Conservation (phyloP, 2,888 invertebrate species). For the Idaea straminata region DNA sequence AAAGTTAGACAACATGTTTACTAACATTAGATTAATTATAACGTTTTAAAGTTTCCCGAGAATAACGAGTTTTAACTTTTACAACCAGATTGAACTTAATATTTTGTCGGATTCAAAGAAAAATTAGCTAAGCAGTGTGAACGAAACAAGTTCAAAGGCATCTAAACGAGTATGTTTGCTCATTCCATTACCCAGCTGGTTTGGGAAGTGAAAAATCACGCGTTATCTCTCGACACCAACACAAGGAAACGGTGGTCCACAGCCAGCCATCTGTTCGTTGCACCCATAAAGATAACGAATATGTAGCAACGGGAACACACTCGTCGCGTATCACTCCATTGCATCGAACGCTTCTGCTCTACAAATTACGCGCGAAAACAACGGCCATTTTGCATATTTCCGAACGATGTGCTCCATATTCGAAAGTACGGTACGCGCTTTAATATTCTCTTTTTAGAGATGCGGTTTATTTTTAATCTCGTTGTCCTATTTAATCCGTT, state of each 20-base stretch:
- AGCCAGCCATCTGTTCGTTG: slow-evolving; percentile 77
- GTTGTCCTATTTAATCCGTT: slow-evolving; percentile 80
- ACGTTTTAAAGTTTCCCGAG: slow-evolving; percentile 25
- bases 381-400: slow-evolving; percentile 75
- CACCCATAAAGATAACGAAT: slow-evolving; percentile 78
- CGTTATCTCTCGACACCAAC: slow-evolving; percentile 68
- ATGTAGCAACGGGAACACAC: slow-evolving; percentile 66
- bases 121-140: slow-evolving; percentile 63
- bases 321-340: slow-evolving; percentile 68
- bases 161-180: slow-evolving; percentile 64
- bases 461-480: slow-evolving; percentile 78
- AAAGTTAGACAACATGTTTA: slow-evolving; percentile 63
- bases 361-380: slow-evolving; percentile 67
- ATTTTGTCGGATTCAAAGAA: slow-evolving; percentile 49
- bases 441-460: slow-evolving; percentile 72
- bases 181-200: slow-evolving; percentile 69
- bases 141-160: slow-evolving; percentile 56
- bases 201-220: slow-evolving; percentile 78
- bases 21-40: slow-evolving; percentile 48
- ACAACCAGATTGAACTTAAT: slow-evolving; percentile 31
- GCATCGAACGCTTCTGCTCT: slow-evolving; percentile 56
- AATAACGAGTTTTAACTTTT: slow-evolving; percentile 22
- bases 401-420: slow-evolving; percentile 77
- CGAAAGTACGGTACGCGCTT: slow-evolving; percentile 69
- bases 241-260: slow-evolving; percentile 68